phyloP scores from a whole-genome alignment of 2,888 invertebrate species.

The Lithophane leautieri region DNA sequence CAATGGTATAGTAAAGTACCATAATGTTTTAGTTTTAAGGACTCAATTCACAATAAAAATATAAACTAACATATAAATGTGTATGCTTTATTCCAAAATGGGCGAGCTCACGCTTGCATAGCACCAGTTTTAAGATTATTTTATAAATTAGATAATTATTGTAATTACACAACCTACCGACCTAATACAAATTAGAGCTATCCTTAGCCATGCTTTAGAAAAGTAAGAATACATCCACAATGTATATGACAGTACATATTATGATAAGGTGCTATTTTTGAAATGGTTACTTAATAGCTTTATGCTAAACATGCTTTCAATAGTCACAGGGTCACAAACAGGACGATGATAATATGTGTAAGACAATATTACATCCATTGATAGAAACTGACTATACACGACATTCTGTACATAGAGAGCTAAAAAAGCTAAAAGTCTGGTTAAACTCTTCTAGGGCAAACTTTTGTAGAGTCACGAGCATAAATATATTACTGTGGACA shows the following conservation, averaged over 20 bases:
- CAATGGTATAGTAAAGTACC: conserved; percentile 75
- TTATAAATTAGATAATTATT: conserved; percentile 6
- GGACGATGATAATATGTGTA: neutral
- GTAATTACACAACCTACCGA: neutral
- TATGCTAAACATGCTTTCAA: neutral
- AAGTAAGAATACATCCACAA: neutral
- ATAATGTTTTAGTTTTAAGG: conserved; percentile 84
- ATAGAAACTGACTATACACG: conserved; percentile 1
- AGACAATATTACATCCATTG: conserved; percentile 5
- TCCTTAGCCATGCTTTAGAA: neutral
- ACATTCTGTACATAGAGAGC: neutral
- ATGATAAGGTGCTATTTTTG: conserved; percentile 1
- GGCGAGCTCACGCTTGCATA: conserved; percentile 33
- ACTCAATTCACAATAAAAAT: conserved; percentile 84
- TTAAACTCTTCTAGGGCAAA: neutral
- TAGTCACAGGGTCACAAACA: neutral
- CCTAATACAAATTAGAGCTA: conserved; percentile 13
- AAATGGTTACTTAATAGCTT: conserved; percentile 4
- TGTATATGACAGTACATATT: neutral
- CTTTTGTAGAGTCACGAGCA: neutral
- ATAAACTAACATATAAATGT: conserved; percentile 76
- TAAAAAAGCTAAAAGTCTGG: too few species aligned
- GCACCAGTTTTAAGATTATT: conserved; percentile 24
- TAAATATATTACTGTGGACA: neutral
- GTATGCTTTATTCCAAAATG: conserved; percentile 79